Base-by-base conservation (phyloP, 2,797 vertebrate genomes). In the Galago senegalensis region DNA sequence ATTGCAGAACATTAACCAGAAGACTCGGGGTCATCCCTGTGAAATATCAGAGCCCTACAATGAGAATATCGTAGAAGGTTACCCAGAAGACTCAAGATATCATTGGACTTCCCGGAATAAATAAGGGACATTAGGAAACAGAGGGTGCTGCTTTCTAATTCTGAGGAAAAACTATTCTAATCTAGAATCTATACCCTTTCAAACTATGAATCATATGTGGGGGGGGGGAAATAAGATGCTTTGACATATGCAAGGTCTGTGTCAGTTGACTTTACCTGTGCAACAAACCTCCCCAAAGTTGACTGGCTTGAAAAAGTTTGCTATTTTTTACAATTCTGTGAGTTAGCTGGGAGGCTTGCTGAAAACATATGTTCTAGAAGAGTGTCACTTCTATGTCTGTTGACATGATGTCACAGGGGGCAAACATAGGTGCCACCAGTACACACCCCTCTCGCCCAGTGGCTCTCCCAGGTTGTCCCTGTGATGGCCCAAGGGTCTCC, bases 1-100 rank as follows among this genome's bases (percentile, higher is more conserved):
- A 1, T 23, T 3, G 23, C 5, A 17, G 18, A 46, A 25, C 3
- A 20, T 49, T 1, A 8, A 56, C 27, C 7, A 11, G 40, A 2
- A 37, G 40, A 37, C 12, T 63, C 46, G 11, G 23, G 56, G 85
- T 29, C 37, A 11, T 86, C 5, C 4, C 12, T 14, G 17, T 4
- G 14, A 63, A 63, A 16, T 31, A 53, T 76, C 31, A 31, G 29
- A 31, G 13, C 69, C 27, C 14, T 40, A 34, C 72, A 27, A 17
- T 27, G 86, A 77, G 73, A 25, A 29, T 0, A 1, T 16, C 2
- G 16, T 8, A 17, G 18, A 46, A 25, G 6, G 13, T 49, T 2
- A 8, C 70, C 29, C 7, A 12, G 40, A 2, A 37, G 40, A 37
- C 12, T 63, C 61, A 8, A 60, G 77, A 21, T 56, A 4, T 20